Evolutionary conservation across 2,113 vertebrate genomes (phyloP), one percentile per base, ranked within the genome.

Genomic region (Melanerpes aurifrons): DNA sequence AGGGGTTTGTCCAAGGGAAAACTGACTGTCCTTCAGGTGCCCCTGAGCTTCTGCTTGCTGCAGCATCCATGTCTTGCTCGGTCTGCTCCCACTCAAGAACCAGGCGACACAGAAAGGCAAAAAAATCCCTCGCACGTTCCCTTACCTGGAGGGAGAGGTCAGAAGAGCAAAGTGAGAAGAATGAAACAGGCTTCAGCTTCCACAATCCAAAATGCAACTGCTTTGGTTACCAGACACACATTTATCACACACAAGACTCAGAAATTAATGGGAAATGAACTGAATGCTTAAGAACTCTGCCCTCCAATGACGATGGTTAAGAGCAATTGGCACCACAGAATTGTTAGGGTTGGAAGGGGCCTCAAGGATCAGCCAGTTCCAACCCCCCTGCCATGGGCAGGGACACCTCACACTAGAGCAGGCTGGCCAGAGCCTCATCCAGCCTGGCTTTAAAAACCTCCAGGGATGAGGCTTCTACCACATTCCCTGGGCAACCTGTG

Each of bases 121-220:
- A 98, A 94, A 99, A 99, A 68, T 98, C 98, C 96, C 97, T 98
- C 18, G 98, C 98, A 53, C 99, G 98, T 57, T 95, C 95, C 91
- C 97, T 98, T 67, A 99, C 98, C 99, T 99, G 68, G 16, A 92
- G 74, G 37, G 45, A 91, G 77, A 87, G 32, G 78, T 47, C 63
- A 4, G 37, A 54, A 90, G 29, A 59, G 12, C 35, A 57, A 0
- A 1, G 13, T 77, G 77, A n/a, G 50, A 95, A 64, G 25, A 81
- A 83, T 35, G 18, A 26, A 68, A n/a, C 24, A 71, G 48, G 22
- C 11, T 50, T 31, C 2, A 7, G 61, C 32, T 81, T 78, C 73
- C 43, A 69, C 35, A 80, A 75, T 25, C 40, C 12, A 9, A 66
- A 48, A 57, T 1, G 0, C 1, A 71, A 61, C 37, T 53, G 10